Evolutionary conservation across 2,888 invertebrate genomes (phyloP).

Genomic region (Epistrophe grossulariae): DNA sequence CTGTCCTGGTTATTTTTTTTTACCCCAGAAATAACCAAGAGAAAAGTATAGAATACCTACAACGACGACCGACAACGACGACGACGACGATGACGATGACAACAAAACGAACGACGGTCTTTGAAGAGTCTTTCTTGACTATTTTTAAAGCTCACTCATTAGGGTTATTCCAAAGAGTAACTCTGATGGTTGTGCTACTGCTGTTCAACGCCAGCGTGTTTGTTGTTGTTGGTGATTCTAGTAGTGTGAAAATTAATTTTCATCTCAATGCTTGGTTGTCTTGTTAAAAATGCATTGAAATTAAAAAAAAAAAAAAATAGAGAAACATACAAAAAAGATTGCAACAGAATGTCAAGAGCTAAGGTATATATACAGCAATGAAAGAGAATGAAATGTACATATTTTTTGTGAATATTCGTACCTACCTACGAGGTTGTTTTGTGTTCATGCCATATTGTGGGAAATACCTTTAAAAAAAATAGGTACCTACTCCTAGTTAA

Average conservation of each 20-base stretch:
- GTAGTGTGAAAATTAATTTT: constrained; percentile 64
- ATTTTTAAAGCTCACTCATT: constrained; percentile 59
- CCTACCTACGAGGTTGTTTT: not conserved
- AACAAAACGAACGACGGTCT: constrained; percentile 7
- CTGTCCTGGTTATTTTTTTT: constrained; percentile 49
- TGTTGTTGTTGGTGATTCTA: constrained; percentile 38
- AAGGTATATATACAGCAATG: constrained; percentile 1
- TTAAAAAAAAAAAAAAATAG: constrained; percentile 8
- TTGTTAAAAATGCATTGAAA: constrained; percentile 65
- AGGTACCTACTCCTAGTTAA: not conserved
- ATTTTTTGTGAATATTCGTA: not conserved
- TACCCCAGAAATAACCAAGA: constrained; percentile 11
- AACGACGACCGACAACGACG: not conserved
- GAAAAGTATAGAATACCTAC: not conserved
- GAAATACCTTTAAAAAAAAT: not conserved
- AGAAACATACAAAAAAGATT: not conserved
- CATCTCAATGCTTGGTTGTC: constrained; percentile 49
- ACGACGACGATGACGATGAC: not conserved
- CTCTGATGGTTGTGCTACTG: constrained; percentile 1
- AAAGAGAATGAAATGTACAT: not conserved
- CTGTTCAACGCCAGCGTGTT: not conserved
- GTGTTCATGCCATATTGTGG: constrained; percentile 2
- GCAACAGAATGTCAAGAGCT: constrained; percentile 43
- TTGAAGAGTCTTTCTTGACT: constrained; percentile 40
- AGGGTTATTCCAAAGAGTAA: constrained; percentile 49